phyloP scores from a whole-genome alignment of 2,797 vertebrate genomes.

The Pipistrellus kuhlii region DNA sequence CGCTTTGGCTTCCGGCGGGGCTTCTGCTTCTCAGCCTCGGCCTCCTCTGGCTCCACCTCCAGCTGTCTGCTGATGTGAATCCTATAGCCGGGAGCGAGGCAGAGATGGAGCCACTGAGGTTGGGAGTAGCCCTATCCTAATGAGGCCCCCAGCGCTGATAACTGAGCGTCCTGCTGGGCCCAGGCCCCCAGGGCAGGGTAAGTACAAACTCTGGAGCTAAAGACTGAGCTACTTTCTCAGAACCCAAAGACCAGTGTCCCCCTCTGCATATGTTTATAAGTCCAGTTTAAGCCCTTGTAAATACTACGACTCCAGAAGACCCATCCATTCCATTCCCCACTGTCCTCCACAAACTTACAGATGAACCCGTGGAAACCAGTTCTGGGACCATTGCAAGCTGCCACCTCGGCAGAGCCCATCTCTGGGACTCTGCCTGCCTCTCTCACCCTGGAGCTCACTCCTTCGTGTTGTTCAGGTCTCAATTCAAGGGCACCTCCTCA shows the following conservation, averaged over 20 bases:
- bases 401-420: accelerated
- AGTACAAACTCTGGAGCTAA: too few species aligned
- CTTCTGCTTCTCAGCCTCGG: conserved; percentile 86
- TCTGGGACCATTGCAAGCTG: background rate
- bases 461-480: background rate
- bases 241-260: background rate
- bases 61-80: conserved; percentile 93
- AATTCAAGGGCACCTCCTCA: background rate
- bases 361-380: accelerated
- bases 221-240: background rate
- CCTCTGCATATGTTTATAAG: too few species aligned
- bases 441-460: background rate
- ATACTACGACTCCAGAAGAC: background rate
- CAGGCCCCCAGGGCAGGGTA: background rate
- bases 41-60: conserved; percentile 92
- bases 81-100: conserved; percentile 81
- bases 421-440: background rate
- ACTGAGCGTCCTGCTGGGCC: accelerated
- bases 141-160: background rate
- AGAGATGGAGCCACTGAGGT: background rate
- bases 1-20: conserved; percentile 89
- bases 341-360: accelerated
- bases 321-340: accelerated
- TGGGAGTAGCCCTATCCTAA: too few species aligned
- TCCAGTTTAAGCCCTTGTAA: too few species aligned